Evolutionary conservation across 1,140 invertebrate species (phyloP), one percentile per base, ranked within the genome.

Genomic region (Halotydeus destructor): DNA sequence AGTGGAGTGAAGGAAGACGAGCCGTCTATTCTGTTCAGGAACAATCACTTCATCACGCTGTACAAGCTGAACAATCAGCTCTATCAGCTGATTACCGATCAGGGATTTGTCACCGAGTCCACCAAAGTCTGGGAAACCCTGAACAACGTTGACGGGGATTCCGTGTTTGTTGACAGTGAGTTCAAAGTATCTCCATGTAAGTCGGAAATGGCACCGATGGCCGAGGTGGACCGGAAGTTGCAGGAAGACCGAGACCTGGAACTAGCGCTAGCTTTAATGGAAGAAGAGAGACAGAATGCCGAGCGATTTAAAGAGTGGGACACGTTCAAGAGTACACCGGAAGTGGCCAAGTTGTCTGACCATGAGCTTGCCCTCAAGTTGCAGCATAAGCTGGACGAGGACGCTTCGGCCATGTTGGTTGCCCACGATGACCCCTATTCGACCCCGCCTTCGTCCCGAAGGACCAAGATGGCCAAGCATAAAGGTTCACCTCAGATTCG

Each of bases 41-140:
- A 72, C 53, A 72, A 72, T 53, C 70, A 72, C 52, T 72, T 72
- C 51, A 65, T 60, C 39, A 70, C 67, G 14, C 51, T 71, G 18
- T 61, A 61, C 44, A 69, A 66, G 46, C 58, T 61, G 41, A 61
- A 70, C 66, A 57, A 62, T 53, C 60, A 69, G 45, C 48, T 72
- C n/a, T 69, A 64, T 48, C 57, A 67, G 49, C 53, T 72, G 18
- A 68, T 71, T 4, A 71, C 69, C 18, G 70, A 72, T 53, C 68
- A 71, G 50, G 70, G 70, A 6, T 71, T 69, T 55, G 55, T 72
- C 5, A 61, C 57, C 36, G 68, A 71, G 47, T 53, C 51, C 22
- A 60, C 59, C 44, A 62, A 69, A 2, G 68, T 72, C 8, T 72
- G 70, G 70, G 68, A 72, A 56, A 69, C 69, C 11, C 52, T 72